Evolutionary conservation across 2,113 vertebrate genomes (phyloP).

Genomic region (Holacanthus passer): DNA sequence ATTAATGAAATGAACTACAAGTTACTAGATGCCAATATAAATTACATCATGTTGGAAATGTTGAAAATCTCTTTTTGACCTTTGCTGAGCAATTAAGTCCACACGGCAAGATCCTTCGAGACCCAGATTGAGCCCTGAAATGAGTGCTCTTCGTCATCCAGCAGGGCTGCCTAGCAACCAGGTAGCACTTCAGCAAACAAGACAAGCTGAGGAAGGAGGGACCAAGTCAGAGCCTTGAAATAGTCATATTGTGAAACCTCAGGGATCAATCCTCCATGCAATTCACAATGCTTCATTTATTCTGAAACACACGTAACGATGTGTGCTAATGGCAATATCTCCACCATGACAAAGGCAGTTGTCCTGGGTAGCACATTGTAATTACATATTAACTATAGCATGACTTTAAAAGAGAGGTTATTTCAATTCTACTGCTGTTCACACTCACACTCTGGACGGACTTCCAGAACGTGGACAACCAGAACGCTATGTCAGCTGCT

Average conservation of each 20-base stretch:
- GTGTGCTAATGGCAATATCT: neutral
- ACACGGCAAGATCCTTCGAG: slow-evolving; percentile 29
- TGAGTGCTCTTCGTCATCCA: slow-evolving; percentile 39
- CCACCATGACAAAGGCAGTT: neutral
- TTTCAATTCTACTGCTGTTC: neutral
- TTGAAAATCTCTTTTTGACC: slow-evolving; percentile 51
- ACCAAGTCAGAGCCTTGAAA: slow-evolving; percentile 29
- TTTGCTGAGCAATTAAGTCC: slow-evolving; percentile 57
- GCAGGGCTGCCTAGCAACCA: slow-evolving; percentile 78
- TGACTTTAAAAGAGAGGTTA: neutral
- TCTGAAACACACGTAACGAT: neutral
- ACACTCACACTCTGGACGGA: neutral
- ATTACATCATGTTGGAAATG: slow-evolving; percentile 13
- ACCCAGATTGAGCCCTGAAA: slow-evolving; percentile 54
- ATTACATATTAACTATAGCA: neutral
- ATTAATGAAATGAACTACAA: neutral
- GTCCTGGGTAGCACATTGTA: neutral
- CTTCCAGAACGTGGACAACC: neutral
- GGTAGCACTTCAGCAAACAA: slow-evolving; percentile 52
- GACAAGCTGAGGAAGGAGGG: slow-evolving; percentile 16
- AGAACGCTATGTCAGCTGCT: slow-evolving; percentile 19
- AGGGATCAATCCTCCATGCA: neutral
- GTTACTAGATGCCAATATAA: slow-evolving; percentile 1
- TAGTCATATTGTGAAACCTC: slow-evolving; percentile 1
- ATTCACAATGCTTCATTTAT: neutral